Conservation (phyloP, 2,113 vertebrate species). For the Rhinogobius similis region DNA sequence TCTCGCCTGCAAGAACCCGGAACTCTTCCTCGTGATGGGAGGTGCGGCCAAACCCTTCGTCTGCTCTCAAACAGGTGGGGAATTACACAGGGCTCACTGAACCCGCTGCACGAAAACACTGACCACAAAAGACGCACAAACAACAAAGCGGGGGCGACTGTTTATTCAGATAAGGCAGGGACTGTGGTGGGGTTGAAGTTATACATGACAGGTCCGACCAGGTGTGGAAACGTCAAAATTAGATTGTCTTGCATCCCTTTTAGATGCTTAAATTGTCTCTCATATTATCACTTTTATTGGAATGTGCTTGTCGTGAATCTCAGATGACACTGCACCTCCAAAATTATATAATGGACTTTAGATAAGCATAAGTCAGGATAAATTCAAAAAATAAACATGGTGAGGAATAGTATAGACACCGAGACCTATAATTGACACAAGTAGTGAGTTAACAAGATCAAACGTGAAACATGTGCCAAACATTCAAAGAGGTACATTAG, state of each 20-base stretch:
- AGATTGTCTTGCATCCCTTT: neutral
- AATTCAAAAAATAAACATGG: too few species aligned
- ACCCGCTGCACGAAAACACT: neutral
- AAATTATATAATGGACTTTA: too few species aligned
- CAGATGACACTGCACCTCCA: too few species aligned
- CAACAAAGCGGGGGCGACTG: neutral
- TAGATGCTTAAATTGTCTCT: too few species aligned
- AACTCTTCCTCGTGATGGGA: slow-evolving; percentile 55
- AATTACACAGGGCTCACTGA: slow-evolving; percentile 7
- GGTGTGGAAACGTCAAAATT: slow-evolving; percentile 21
- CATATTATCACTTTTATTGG: too few species aligned
- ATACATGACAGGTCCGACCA: slow-evolving; percentile 34
- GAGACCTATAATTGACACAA: too few species aligned
- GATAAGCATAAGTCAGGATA: too few species aligned
- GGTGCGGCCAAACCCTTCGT: slow-evolving; percentile 10
- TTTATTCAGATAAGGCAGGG: slow-evolving; percentile 60
- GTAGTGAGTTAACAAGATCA: too few species aligned
- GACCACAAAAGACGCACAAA: neutral
- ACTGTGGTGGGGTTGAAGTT: slow-evolving; percentile 26
- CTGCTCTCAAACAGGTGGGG: slow-evolving; percentile 52
- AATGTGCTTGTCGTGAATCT: too few species aligned
- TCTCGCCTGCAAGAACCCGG: slow-evolving; percentile 56
- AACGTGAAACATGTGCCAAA: too few species aligned
- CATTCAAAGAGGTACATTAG: too few species aligned
- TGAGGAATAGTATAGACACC: too few species aligned